These are phyloP conservation scores for Luehdorfia chinensis DNA, from an alignment of 1,140 invertebrate genomes.

Conservation along the genomic window DNA sequence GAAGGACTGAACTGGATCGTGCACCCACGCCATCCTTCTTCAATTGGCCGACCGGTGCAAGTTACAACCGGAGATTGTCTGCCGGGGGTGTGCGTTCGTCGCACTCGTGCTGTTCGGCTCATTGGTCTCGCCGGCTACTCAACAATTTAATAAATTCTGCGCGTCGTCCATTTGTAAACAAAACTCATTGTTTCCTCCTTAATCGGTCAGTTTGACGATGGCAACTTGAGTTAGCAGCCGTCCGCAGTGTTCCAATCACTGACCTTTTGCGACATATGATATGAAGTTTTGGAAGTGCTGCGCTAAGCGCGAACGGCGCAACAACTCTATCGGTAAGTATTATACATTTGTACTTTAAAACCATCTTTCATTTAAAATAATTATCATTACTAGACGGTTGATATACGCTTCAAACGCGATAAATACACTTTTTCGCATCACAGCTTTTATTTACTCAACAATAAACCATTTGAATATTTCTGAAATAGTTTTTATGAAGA, in stretches of 20 bases:
- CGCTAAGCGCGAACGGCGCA: slow-evolving; percentile 36
- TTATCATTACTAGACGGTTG: neutral
- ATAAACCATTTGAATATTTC: too few species aligned
- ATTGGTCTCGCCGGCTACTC: slow-evolving; percentile 45
- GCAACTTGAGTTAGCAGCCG: slow-evolving; percentile 52
- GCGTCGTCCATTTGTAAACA: slow-evolving; percentile 69
- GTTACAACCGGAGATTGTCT: slow-evolving; percentile 46
- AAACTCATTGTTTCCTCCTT: slow-evolving; percentile 70
- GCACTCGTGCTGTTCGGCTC: slow-evolving; percentile 44
- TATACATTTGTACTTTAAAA: slow-evolving; percentile 1
- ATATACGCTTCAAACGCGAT: too few species aligned
- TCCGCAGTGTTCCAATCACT: slow-evolving; percentile 39
- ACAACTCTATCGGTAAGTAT: slow-evolving; percentile 37
- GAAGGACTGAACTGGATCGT: slow-evolving; percentile 39
- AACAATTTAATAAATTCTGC: slow-evolving; percentile 58
- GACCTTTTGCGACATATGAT: slow-evolving; percentile 28
- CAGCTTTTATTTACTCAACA: too few species aligned
- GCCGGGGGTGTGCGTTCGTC: slow-evolving; percentile 48
- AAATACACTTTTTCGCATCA: too few species aligned
- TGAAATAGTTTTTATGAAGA: too few species aligned
- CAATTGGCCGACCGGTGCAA: slow-evolving; percentile 28
- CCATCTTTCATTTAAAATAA: too few species aligned
- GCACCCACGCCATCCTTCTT: slow-evolving; percentile 66
- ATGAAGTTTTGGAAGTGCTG: slow-evolving; percentile 72
- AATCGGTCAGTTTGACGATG: slow-evolving; percentile 64